Conservation (phyloP, 2,113 vertebrate species). For the Apteryx mantelli region DNA sequence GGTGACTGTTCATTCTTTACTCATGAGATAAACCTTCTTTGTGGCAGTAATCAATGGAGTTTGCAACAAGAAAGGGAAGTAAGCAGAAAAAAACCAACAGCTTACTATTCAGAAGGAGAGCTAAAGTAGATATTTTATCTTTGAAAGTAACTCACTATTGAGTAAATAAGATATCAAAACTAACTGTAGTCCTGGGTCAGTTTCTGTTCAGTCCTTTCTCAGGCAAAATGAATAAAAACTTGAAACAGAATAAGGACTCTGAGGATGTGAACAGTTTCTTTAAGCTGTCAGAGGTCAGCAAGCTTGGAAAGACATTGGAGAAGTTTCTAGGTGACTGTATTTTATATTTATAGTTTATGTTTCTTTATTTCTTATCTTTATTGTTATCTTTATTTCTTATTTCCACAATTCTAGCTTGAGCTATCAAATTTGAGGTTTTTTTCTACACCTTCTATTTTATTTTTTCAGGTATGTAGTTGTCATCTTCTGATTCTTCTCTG, state of each 20-base stretch:
- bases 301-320: neutral
- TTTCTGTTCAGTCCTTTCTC: constrained; percentile 5
- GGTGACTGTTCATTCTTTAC: neutral
- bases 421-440: neutral
- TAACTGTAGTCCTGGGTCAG: neutral
- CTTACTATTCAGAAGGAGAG: constrained; percentile 12
- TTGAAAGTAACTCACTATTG: neutral
- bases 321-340: neutral
- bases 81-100: neutral
- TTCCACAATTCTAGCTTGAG: neutral
- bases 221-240: neutral
- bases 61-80: neutral
- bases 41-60: neutral
- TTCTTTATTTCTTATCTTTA: neutral
- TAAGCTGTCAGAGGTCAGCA: neutral
- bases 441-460: neutral
- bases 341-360: neutral
- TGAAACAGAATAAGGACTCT: neutral
- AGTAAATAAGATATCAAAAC: constrained; percentile 15
- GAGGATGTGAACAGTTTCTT: neutral
- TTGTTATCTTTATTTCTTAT: neutral
- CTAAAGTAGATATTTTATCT: neutral
- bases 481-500: neutral
- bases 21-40: neutral
- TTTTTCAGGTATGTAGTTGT: neutral